Conservation (phyloP, 2,113 vertebrate species). For the Oryzias melastigma region DNA sequence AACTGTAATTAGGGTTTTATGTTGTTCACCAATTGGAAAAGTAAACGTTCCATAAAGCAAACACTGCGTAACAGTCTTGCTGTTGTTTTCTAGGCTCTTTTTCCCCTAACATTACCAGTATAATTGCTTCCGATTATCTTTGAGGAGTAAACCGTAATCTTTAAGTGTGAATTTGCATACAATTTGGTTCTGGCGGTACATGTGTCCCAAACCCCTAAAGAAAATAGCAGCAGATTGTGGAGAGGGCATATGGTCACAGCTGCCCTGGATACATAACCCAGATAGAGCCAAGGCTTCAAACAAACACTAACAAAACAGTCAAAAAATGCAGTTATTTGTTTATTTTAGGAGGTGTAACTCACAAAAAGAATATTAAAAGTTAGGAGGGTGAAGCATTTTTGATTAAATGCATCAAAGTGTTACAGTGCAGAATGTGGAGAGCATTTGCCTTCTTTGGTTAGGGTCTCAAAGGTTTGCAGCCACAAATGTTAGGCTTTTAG, state of each 20-base stretch:
- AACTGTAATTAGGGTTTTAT: too few relatives aligned
- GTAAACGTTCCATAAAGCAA: too few relatives aligned
- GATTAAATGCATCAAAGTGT: conserved; percentile 19
- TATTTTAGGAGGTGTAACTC: too few relatives aligned
- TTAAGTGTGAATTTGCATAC: not conserved
- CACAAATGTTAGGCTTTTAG: conserved; percentile 52
- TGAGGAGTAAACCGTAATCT: too few relatives aligned
- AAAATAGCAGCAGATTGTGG: too few relatives aligned
- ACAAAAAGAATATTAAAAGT: too few relatives aligned
- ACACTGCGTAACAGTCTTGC: too few relatives aligned
- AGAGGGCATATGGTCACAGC: conserved; percentile 50
- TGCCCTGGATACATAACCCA: conserved; percentile 63
- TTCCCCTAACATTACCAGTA: too few relatives aligned
- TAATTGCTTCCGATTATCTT: too few relatives aligned
- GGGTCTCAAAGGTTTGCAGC: conserved; percentile 41
- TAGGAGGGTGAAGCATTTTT: conserved; percentile 16
- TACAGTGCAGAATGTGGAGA: conserved; percentile 40
- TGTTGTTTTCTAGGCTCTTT: too few relatives aligned
- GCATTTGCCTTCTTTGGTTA: conserved; percentile 49
- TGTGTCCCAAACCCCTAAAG: conserved; percentile 18
- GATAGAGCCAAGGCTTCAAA: conserved; percentile 47
- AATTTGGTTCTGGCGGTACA: conserved; percentile 13
- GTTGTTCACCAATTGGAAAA: too few relatives aligned
- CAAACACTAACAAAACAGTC: conserved; percentile 6
- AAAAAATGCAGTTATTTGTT: not conserved